Conservation (phyloP, 2,888 invertebrate species). For the Hypsopygia costalis region DNA sequence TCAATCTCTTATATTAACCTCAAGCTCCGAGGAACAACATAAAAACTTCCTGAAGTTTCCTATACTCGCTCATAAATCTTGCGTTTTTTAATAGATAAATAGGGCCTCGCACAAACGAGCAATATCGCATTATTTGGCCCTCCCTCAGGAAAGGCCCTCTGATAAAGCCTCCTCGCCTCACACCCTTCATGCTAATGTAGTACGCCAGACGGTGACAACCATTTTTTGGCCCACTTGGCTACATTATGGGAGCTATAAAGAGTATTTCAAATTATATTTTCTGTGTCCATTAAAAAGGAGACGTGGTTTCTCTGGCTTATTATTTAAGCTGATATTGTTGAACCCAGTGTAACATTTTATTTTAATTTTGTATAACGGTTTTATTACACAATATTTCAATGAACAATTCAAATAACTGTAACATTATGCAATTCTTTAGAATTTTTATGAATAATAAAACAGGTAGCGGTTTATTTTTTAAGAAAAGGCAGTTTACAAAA, state of each 20-base stretch:
- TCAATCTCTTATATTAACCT: slow-evolving; percentile 73
- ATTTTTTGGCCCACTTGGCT: slow-evolving; percentile 80
- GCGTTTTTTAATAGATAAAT: slow-evolving; percentile 81
- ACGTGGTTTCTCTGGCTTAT: slow-evolving; percentile 55
- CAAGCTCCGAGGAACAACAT: slow-evolving; percentile 64
- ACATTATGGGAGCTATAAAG: slow-evolving; percentile 76
- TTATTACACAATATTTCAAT: slow-evolving; percentile 9
- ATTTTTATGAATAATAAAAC: slow-evolving; percentile 37
- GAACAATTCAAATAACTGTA: slow-evolving; percentile 19
- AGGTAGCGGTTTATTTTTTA: slow-evolving; percentile 55
- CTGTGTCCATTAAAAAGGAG: slow-evolving; percentile 75
- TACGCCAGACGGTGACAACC: slow-evolving; percentile 79
- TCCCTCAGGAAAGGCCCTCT: slow-evolving; percentile 79
- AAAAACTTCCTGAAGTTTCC: slow-evolving; percentile 75
- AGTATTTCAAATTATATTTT: slow-evolving; percentile 79
- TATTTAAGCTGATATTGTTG: slow-evolving; percentile 46
- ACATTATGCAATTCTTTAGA: slow-evolving; percentile 26
- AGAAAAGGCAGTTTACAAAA: slow-evolving; percentile 53
- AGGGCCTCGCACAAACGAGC: slow-evolving; percentile 79
- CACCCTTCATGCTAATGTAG: slow-evolving; percentile 79
- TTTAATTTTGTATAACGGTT: slow-evolving; percentile 7
- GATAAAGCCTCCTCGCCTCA: slow-evolving; percentile 77
- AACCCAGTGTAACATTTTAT: slow-evolving; percentile 4
- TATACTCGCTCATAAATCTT: slow-evolving; percentile 71
- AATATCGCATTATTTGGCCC: slow-evolving; percentile 80